These are phyloP conservation scores for Ichneumon xanthorius DNA, from an alignment of 2,888 invertebrate species.

Conservation along the genomic window DNA sequence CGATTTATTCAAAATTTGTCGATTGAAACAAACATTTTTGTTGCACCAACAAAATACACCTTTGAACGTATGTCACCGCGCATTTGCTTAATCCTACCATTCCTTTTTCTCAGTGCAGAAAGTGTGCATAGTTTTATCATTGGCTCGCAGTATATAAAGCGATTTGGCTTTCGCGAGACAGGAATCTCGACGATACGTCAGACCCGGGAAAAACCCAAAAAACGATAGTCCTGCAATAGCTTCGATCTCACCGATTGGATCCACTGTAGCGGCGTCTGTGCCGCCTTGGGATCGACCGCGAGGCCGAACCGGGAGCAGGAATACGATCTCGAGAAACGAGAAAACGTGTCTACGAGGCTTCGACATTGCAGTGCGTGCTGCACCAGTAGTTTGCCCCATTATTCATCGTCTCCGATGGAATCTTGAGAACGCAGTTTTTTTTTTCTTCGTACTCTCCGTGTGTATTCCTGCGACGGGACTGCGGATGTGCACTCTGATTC, in stretches of 20 bases:
- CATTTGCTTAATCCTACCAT: no score
- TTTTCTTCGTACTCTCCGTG: background rate
- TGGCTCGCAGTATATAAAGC: no score
- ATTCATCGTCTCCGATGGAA: conserved; percentile 47
- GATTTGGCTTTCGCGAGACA: no score
- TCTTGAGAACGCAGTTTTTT: background rate
- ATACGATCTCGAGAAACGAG: conserved; percentile 37
- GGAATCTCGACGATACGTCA: no score
- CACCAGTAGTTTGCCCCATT: conserved; percentile 43
- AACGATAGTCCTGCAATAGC: background rate
- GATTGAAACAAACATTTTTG: no score
- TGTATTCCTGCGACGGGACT: background rate
- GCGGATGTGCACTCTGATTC: background rate
- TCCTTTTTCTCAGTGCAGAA: no score
- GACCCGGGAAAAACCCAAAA: no score
- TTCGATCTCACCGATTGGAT: conserved; percentile 3
- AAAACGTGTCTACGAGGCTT: conserved; percentile 27
- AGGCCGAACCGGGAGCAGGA: conserved; percentile 37
- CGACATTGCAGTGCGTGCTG: background rate
- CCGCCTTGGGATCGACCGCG: conserved; percentile 40
- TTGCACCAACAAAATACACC: no score
- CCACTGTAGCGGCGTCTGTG: background rate
- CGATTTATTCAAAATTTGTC: no score
- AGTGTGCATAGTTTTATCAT: no score
- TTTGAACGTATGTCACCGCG: no score